Evolutionary conservation across 1,140 invertebrate species (phyloP), one percentile per base, ranked within the genome.

Genomic region (Phenacoccus solenopsis): DNA sequence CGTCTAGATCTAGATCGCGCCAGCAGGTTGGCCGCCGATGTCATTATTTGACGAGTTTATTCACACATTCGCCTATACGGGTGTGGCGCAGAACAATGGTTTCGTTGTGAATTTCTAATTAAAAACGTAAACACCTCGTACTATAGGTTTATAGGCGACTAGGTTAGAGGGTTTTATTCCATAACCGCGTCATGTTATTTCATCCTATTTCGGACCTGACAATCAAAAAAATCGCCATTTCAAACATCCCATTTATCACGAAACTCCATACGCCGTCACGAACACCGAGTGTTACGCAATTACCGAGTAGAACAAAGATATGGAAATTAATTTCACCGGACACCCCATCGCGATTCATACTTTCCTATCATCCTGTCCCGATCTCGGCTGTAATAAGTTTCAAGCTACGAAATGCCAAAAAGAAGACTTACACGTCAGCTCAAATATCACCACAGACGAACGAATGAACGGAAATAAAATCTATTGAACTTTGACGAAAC

Each of bases 1-100:
- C n/a, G n/a, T n/a, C n/a, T n/a, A n/a, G n/a, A n/a, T n/a, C n/a
- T n/a, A n/a, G n/a, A n/a, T n/a, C n/a, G n/a, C n/a, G n/a, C n/a
- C n/a, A n/a, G n/a, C n/a, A n/a, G n/a, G n/a, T n/a, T n/a, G n/a
- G n/a, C n/a, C n/a, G n/a, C n/a, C n/a, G n/a, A n/a, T 49, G 38
- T 49, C 38, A 49, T 49, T 49, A 49, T 49, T 49, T 49, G 38
- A 49, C 38, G 38, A 49, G 38, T 49, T 49, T 49, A 49, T 49
- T 49, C 38, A 49, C 38, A 16, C 38, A 49, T 49, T 9, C 2
- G 16, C 3, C 16, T 9, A 49, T n/a, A n/a, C n/a, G n/a, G 38
- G 38, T 49, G 38, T 49, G 38, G 38, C 20, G 20, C 16, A 49
- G 38, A 49, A 49, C 38, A 49, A 49, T 49, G 38, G 38, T n/a